Conservation (phyloP, 2,797 vertebrate genomes). For the Chrosomus eos region DNA sequence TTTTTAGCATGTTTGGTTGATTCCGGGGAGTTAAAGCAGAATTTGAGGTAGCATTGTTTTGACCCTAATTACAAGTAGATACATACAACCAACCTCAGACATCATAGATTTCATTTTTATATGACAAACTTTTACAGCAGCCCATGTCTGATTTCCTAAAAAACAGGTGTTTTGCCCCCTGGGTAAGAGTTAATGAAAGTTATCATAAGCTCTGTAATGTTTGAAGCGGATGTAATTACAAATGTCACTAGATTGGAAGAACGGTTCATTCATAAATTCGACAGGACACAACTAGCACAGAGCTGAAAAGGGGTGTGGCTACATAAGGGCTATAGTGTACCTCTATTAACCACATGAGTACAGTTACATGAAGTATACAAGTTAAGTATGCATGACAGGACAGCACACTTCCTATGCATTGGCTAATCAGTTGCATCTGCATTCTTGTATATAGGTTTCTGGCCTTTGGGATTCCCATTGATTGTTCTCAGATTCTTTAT, state of each 20-base stretch:
- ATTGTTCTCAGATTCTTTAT: no score
- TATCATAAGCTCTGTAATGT: neutral
- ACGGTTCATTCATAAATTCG: neutral
- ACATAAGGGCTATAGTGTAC: neutral
- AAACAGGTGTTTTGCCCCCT: no score
- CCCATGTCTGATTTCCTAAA: no score
- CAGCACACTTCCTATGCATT: neutral
- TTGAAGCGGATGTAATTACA: neutral
- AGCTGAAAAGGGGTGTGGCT: neutral
- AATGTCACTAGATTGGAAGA: no score
- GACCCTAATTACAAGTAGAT: no score
- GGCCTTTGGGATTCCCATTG: neutral
- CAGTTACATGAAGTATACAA: neutral
- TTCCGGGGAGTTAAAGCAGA: no score
- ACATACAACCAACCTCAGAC: no score
- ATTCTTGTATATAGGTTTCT: neutral
- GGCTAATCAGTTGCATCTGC: neutral
- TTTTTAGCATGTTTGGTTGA: no score
- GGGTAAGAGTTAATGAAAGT: neutral
- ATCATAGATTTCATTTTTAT: no score
- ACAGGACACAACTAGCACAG: neutral
- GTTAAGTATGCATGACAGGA: neutral
- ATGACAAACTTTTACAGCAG: no score
- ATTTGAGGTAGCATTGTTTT: no score
- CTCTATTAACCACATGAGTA: neutral